Base-by-base conservation (phyloP, 2,888 invertebrate genomes). In the Sabatieria punctata region DNA sequence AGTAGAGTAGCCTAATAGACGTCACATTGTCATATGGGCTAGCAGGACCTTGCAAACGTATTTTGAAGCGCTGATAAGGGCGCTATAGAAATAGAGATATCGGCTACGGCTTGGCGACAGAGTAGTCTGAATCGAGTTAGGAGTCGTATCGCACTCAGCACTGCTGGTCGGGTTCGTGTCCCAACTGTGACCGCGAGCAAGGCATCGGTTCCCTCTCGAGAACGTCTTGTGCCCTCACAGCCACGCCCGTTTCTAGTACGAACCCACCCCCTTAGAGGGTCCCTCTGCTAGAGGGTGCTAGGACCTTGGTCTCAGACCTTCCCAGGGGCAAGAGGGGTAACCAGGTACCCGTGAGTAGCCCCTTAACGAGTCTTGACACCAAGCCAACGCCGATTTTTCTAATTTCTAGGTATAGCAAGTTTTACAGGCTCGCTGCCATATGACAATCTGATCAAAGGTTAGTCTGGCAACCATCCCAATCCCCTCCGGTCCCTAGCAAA, bases 111-210 rank as follows among this genome's bases (percentile, higher is more conserved):
- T 39, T 39, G 43, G 30, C 43, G 30, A 11, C 43, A 27, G 43
- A 43, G 43, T 43, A 43, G 43, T 43, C 43, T 43, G 43, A 43
- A 43, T 43, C 35, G 43, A 43, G 43, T 43, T 43, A 2, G n/a
- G 8, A 15, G 8, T 8, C 15, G 4, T 19, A 43, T 43, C 43
- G 43, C 43, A 43, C 43, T 43, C 33, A 43, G 43, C 35, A 27
- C 22, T 33, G 43, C 43, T 21, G 35, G 35, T 30, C 43, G 15
- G 19, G 18, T 21, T 13, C 33, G 30, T 43, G 11, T 33, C 22
- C 43, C 33, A 43, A 43, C 30, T 21, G 27, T n/a, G 30, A 25
- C 23, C 27, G 27, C 27, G 22, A 11, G 30, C 30, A 30, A 30
- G 15, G 30, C 8, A 11, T 15, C 8, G 30, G 8, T 15, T 8